These are phyloP conservation scores for Drosophila demipolita DNA, from an alignment of 2,888 invertebrate genomes.

Conservation along the genomic window DNA sequence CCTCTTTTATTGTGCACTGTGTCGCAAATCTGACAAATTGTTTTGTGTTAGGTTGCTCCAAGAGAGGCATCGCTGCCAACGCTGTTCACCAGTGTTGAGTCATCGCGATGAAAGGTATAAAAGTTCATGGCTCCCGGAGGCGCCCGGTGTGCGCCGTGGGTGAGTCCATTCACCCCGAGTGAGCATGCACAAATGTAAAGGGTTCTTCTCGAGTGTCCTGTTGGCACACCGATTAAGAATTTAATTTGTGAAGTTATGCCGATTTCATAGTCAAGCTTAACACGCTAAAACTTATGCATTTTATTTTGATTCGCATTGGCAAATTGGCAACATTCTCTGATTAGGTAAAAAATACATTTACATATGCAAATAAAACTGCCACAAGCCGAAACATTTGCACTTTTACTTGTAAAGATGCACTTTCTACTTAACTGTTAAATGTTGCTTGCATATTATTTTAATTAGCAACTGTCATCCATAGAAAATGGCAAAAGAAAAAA, in stretches of 20 bases:
- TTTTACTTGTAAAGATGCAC: conserved; percentile 42
- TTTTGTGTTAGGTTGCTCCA: neutral
- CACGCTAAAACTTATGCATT: neutral
- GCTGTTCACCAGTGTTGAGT: neutral
- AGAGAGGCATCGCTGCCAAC: neutral
- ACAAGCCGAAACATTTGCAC: conserved; percentile 38
- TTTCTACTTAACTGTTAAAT: conserved; percentile 38
- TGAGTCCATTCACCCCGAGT: neutral
- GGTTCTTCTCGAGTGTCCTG: neutral
- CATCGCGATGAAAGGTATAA: neutral
- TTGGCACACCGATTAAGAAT: neutral
- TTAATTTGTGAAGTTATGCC: neutral
- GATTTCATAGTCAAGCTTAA: neutral
- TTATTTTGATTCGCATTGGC: neutral
- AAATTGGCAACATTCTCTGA: neutral
- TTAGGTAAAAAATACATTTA: neutral
- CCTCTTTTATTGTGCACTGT: neutral
- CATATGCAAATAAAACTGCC: neutral
- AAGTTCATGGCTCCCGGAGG: neutral
- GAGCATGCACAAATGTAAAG: neutral
- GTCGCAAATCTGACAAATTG: neutral
- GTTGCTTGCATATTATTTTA: conserved; percentile 63
- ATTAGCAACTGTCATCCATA: conserved; percentile 59
- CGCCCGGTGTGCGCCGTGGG: neutral
- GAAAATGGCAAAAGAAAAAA: conserved; percentile 13